Conservation (phyloP, 2,113 vertebrate genomes). For the Casuarius casuarius region DNA sequence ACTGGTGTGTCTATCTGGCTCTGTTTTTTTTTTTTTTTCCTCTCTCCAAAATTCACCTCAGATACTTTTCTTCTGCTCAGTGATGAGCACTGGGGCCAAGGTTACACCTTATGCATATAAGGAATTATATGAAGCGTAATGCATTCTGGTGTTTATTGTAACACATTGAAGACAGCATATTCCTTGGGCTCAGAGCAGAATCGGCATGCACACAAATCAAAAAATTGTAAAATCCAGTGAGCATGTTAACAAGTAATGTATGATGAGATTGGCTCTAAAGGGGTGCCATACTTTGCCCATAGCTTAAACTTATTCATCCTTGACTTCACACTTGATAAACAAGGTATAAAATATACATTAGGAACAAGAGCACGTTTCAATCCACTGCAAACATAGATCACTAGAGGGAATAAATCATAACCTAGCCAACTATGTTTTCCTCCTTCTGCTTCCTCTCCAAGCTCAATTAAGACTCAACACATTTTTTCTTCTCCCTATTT, state of each 20-base stretch:
- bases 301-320: constrained; percentile 13
- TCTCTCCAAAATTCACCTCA: neutral
- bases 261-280: neutral
- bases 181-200: neutral
- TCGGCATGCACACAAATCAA: neutral
- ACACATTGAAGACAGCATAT: neutral
- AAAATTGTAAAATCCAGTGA: neutral
- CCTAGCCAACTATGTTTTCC: neutral
- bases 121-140: neutral
- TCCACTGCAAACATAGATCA: neutral
- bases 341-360: constrained; percentile 26
- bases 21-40: neutral
- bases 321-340: neutral
- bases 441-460: constrained; percentile 44
- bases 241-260: neutral
- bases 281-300: neutral
- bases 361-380: neutral
- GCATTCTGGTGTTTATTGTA: neutral
- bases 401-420: constrained; percentile 50
- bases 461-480: constrained; percentile 35
- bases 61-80: neutral
- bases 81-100: neutral
- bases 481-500: constrained; percentile 23
- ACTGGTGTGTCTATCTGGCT: neutral
- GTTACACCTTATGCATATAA: neutral